Base-by-base conservation (phyloP, 2,113 vertebrate genomes). In the Sander lucioperca region DNA sequence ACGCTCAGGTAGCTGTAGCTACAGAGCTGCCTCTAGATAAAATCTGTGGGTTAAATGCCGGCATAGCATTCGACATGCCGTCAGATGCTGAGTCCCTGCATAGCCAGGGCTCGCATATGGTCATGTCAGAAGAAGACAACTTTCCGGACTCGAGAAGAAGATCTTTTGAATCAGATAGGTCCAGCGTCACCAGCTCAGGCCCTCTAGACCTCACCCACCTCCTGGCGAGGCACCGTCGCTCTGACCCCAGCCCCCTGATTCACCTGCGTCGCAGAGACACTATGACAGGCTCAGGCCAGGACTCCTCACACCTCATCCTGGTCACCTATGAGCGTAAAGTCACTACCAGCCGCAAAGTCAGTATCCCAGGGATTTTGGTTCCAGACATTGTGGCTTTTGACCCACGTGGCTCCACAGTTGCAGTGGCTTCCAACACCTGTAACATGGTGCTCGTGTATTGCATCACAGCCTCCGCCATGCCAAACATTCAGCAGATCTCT, bases 11-110 rank as follows among this genome's bases (percentile, higher is more conserved):
- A 0, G 96, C 96, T 0, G 93, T 99, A 36, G 88, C 97, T 10
- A 99, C 98, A 0, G 98, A 99, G 83, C 96, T 99, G 12, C 98
- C 98, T 0, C 91, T 99, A 15, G 97, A 97, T 87, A 97, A 97
- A 89, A 92, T 99, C 70, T 99, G 98, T 36, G 92, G 97, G 23
- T 91, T 99, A 50, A 97, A 96, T 27, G 95, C 97, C 0, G 95
- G 96, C 0, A 95, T 95, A 14, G 86, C 96, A 0, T 96, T 97
- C 0, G 96, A 97, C 12, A 5, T 96, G 18, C 85, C 94, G 0
- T 5, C 79, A 0, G 95, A 96, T 25, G 79, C 88, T 0, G 94
- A 92, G 54, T 74, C 89, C 14, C 78, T 78, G 50, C 93, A 93
- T 0, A 83, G 92, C 25, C 95, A 92, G 6, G 69, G 78, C 16